Base-by-base conservation (phyloP, 2,888 invertebrate species). In the Liodrosophila aerea region DNA sequence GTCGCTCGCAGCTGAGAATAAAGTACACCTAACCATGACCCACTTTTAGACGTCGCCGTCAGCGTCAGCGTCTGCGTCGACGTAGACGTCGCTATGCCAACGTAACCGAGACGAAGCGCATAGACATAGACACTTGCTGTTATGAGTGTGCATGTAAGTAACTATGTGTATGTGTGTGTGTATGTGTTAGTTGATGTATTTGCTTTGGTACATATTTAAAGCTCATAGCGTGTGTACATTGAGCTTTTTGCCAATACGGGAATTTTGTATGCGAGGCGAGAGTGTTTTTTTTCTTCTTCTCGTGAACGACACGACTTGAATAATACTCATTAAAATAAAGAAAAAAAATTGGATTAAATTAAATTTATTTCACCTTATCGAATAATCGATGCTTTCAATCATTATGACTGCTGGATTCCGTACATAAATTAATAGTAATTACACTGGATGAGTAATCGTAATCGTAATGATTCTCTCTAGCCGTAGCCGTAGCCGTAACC, bases 21-120 rank as follows among this genome's bases (percentile, higher is more conserved):
- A 80, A 83, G 83, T 80, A 80, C 80, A 71, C 64, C 68, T 81
- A 84, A 68, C 84, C 84, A 67, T 84, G 84, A 82, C 84, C 84
- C 69, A 84, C 67, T 69, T 82, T 60, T 33, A 39, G 46, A 18
- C 58, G 46, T 18, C 58, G 37, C 18, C 52, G 44, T 29, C 58
- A 34, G 33, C 33, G 47, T 40, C 59, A 54, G 11, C 37, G 46
- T 5, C 5, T 4, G 36, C 54, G 27, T 12, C 65, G 51, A 41
- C 49, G 41, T 29, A 56, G 54, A 52, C 62, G 73, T 29, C 40
- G 52, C 22, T 34, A 57, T 57, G 69, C 37, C 43, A 52, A 45
- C 61, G 56, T 56, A 65, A 59, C 45, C 47, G 64, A 65, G 58
- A 52, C 59, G 29, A 64, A 59, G 59, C 64, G 36, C 49, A 37